Conservation (phyloP, 30 jellyfish, hydroid and myxozoan genomes). For the Calvadosia cruxmelitensis region DNA sequence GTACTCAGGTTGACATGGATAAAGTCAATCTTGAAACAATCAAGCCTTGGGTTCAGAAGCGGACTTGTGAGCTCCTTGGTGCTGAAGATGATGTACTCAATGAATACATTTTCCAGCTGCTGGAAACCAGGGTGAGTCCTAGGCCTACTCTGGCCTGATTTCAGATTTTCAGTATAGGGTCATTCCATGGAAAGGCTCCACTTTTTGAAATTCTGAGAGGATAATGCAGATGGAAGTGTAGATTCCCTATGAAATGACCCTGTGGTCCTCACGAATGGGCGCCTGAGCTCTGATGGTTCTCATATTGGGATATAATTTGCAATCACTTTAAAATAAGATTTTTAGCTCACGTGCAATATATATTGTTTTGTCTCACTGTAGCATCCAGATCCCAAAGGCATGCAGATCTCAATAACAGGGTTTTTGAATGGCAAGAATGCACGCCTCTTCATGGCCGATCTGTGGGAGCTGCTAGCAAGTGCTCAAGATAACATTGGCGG, state of each 20-base stretch:
- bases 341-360: no score
- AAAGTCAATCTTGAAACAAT: slow-evolving; percentile 82
- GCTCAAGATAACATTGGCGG: slow-evolving; percentile 95
- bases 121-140: slow-evolving; percentile 27
- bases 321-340: no score
- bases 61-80: slow-evolving; percentile 73
- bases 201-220: no score
- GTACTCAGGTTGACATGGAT: slow-evolving; percentile 95
- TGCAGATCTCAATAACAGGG: slow-evolving; percentile 82
- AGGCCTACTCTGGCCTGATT: background rate
- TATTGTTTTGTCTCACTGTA: slow-evolving; percentile 2
- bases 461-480: slow-evolving; percentile 81
- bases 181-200: no score
- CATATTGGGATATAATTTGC: no score
- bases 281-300: no score
- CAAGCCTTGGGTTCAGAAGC: slow-evolving; percentile 82
- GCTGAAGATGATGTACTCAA: slow-evolving; percentile 91
- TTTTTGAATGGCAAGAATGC: slow-evolving; percentile 91
- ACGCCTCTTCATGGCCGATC: slow-evolving; percentile 86
- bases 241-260: no score
- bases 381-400: slow-evolving; percentile 76
- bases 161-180: no score
- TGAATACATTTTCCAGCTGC: slow-evolving; percentile 50
- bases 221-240: no score
- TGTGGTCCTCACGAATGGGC: no score